Base-by-base conservation (phyloP, 2,113 vertebrate genomes). In the Maccullochella peelii region DNA sequence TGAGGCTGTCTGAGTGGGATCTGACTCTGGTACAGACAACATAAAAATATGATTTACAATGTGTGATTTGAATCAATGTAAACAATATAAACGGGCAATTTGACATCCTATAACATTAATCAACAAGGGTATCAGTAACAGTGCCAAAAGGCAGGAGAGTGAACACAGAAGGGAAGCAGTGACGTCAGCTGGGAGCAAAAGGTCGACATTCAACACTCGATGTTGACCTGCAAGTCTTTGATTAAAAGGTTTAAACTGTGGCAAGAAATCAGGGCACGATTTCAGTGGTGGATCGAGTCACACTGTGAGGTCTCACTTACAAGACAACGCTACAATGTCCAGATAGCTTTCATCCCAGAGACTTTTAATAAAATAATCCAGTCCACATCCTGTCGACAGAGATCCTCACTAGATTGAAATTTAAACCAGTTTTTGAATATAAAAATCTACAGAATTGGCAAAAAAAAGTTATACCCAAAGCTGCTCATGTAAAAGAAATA, bases 181-280 rank as follows among this genome's bases (percentile, higher is more conserved):
- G 36, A 79, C 2, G 18, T 54, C 42, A 44, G n/a, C 20, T 18
- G n/a, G 55, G 42, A 57, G 54, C 27, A 44, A 49, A 74, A 1
- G 42, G 27, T 58, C 1, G 10, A 74, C 50, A 2, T 21, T 38
- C 30, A 47, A 58, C 69, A 55, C 66, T 20, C 18, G 14, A 23
- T 25, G 25, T 40, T 67, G 36, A 57, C 61, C 10, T 62, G 5
- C 16, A 27, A 49, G 62, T 62, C 59, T 82, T 83, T 71, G 47
- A 82, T 77, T 58, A 84, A 73, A 73, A 66, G 30, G 2, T 25
- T 77, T 62, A 72, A 75, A 66, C 44, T 61, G 57, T 55, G 72
- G 42, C 67, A 59, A 59, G 38, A 58, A 36, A 40, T 55, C 54
- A 30, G 27, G 42, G 52, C 73, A 65, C 2, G 23, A 52, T 25